Conservation (phyloP, 2,888 invertebrate species). For the Aphidoletes aphidimyza region DNA sequence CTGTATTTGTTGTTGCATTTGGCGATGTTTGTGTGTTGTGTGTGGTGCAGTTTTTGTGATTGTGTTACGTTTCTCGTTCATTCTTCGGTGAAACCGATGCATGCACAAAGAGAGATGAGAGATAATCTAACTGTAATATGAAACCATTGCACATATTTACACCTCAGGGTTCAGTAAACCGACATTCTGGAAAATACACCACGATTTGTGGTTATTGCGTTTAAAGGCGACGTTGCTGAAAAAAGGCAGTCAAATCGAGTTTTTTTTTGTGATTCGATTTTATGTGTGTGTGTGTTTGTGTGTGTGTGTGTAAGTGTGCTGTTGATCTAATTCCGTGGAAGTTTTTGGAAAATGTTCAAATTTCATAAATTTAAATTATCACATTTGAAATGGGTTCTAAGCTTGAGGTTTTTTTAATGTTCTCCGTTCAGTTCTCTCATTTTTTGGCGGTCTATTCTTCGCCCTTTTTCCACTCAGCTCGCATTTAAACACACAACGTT, state of each 20-base stretch:
- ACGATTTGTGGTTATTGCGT: not conserved
- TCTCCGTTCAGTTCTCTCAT: no score
- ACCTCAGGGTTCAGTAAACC: slow-evolving; percentile 21
- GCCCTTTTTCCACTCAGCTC: not conserved
- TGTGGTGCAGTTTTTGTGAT: not conserved
- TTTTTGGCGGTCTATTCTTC: no score
- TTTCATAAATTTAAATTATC: slow-evolving; percentile 29
- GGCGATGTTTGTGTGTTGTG: not conserved
- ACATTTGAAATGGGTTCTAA: not conserved
- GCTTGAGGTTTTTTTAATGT: not conserved
- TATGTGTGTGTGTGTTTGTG: no score
- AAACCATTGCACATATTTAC: slow-evolving; percentile 31
- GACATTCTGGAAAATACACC: not conserved
- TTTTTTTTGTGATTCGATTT: not conserved
- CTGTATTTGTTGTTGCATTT: slow-evolving; percentile 9
- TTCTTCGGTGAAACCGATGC: not conserved
- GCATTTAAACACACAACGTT: not conserved
- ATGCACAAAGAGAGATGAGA: no score
- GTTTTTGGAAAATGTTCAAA: not conserved
- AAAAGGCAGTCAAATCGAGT: not conserved
- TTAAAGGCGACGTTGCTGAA: not conserved
- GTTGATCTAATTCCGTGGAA: not conserved
- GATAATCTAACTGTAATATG: slow-evolving; percentile 34
- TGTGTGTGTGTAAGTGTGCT: no score
- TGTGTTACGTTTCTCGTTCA: not conserved